phyloP scores from a whole-genome alignment of 2,797 vertebrate species.

The Aphelocoma californica region DNA sequence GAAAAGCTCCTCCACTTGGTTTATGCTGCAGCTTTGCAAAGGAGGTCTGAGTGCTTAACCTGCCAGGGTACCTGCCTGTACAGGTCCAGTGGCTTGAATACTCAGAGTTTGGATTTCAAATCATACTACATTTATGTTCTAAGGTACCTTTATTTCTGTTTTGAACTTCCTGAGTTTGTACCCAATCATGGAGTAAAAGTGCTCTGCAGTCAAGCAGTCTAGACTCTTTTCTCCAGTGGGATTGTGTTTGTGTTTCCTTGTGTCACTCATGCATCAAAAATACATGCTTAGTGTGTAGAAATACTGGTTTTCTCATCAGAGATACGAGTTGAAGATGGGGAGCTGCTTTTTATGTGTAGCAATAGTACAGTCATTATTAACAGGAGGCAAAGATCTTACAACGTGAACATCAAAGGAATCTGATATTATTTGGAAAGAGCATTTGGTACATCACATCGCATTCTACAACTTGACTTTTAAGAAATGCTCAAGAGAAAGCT shows the following conservation, averaged over 20 bases:
- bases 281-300: neutral
- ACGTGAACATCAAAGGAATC: neutral
- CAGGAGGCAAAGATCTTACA: neutral
- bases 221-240: neutral
- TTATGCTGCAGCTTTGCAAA: neutral
- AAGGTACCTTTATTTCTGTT: neutral
- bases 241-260: neutral
- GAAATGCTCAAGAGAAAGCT: neutral
- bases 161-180: neutral
- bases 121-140: neutral
- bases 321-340: neutral
- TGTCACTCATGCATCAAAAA: neutral
- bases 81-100: neutral
- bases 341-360: conserved; percentile 2
- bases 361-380: neutral
- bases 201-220: neutral
- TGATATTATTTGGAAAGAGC: conserved; percentile 1
- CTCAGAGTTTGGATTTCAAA: neutral
- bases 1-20: neutral
- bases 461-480: conserved; percentile 28
- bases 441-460: conserved; percentile 12
- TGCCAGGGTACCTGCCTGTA: neutral
- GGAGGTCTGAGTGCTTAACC: neutral
- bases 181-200: neutral
- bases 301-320: neutral